These are phyloP conservation scores for Neodiprion virginianus DNA, from an alignment of 1,140 invertebrate species.

Conservation along the genomic window DNA sequence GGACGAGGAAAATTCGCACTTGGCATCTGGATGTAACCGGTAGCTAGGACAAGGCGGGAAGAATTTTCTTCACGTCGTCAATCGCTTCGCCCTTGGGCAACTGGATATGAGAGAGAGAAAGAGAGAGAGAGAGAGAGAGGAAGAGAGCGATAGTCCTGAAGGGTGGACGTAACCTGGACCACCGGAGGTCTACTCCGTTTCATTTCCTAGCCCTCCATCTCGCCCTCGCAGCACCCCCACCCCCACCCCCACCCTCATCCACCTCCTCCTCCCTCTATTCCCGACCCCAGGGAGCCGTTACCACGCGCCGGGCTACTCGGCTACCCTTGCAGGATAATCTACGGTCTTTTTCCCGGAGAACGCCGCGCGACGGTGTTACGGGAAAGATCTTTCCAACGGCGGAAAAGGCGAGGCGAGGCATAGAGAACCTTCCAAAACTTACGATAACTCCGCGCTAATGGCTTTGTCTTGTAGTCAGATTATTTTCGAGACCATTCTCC, in stretches of 20 bases:
- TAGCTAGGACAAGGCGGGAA: conserved; percentile 10
- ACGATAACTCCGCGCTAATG: conserved; percentile 4
- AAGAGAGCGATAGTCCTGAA: conserved; percentile 19
- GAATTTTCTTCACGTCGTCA: conserved; percentile 27
- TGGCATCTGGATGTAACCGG: no score
- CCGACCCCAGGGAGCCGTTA: conserved; percentile 2
- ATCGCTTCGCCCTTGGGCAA: conserved; percentile 2
- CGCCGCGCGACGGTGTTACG: background rate
- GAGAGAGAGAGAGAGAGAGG: conserved; percentile 12
- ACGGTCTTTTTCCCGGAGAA: background rate
- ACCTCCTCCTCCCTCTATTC: conserved; percentile 27
- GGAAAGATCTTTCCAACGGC: background rate
- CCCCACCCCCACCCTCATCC: background rate
- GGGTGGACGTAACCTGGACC: conserved; percentile 15
- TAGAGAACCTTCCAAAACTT: conserved; percentile 2
- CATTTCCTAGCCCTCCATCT: conserved; percentile 5
- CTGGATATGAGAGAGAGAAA: conserved; percentile 14
- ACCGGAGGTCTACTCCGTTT: conserved; percentile 11
- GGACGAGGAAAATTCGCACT: no score
- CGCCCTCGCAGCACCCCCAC: background rate
- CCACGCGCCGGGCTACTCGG: background rate
- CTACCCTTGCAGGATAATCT: conserved; percentile 7
- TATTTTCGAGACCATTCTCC: background rate
- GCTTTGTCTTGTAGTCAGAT: conserved; percentile 5
- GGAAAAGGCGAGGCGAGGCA: background rate